A percentile compares a stretch with the other conserved stretches of the same genome.
Conservation (phyloP, 2,888 invertebrate species). For the Vesta saturnalis region DNA sequence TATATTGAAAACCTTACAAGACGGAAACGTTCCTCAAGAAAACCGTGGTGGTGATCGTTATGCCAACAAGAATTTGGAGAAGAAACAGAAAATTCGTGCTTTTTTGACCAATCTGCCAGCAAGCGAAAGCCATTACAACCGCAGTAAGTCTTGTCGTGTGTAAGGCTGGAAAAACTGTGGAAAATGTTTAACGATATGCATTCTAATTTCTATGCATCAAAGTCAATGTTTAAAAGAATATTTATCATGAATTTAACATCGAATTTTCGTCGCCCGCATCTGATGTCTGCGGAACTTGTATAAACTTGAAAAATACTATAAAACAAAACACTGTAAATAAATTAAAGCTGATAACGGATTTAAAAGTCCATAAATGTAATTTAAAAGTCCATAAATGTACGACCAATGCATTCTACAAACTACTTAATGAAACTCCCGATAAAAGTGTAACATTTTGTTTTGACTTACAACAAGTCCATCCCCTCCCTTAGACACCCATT, state of each 20-base stretch:
- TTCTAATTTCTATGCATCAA: background rate
- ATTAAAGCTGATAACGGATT: constrained; percentile 2
- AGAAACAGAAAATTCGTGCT: constrained; percentile 13
- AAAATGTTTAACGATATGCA: constrained; percentile 8
- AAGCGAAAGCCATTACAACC: too few species aligned
- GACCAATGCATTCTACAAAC: too few species aligned
- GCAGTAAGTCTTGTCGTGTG: constrained; percentile 18
- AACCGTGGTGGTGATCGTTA: constrained; percentile 17
- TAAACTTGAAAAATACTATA: constrained; percentile 5
- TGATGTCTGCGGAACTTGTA: background rate
- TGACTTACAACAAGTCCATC: too few species aligned
- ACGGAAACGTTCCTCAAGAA: constrained; percentile 7
- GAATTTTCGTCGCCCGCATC: constrained; percentile 8
- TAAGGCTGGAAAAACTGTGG: background rate
- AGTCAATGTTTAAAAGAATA: constrained; percentile 15
- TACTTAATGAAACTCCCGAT: too few species aligned
- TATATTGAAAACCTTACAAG: constrained; percentile 15
- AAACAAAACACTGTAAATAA: constrained; percentile 20
- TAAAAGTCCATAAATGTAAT: constrained; percentile 3
- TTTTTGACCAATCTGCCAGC: constrained; percentile 11
- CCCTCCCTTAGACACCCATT: too few species aligned
- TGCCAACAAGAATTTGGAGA: background rate
- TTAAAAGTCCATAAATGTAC: background rate
- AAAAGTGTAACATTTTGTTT: background rate
- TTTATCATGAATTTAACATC: constrained; percentile 22